Evolutionary conservation across 1,140 invertebrate genomes (phyloP).

Genomic region (Tetraneura akinire): DNA sequence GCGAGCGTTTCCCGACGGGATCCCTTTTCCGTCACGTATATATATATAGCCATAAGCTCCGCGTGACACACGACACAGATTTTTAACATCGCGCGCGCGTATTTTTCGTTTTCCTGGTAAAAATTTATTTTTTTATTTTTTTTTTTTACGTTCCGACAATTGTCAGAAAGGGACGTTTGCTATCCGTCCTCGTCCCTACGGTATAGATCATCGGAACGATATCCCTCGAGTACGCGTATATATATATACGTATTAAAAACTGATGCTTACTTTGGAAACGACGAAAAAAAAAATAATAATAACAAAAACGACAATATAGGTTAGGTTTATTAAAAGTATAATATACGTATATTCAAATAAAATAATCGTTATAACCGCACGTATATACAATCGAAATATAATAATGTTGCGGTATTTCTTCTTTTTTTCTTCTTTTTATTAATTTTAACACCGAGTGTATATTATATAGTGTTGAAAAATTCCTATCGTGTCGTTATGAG

Average conservation of each 20-base stretch:
- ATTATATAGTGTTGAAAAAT: no score
- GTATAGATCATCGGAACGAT: constrained; percentile 21
- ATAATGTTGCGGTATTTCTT: no score
- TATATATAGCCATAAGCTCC: no score
- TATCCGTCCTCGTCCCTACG: neutral
- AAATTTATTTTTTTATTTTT: no score
- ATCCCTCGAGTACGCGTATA: neutral
- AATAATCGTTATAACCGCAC: no score
- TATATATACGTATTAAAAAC: constrained; percentile 36
- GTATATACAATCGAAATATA: no score
- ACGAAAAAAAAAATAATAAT: neutral
- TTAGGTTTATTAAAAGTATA: no score
- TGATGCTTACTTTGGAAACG: constrained; percentile 7
- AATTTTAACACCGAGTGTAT: no score
- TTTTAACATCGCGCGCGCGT: neutral
- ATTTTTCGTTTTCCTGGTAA: neutral
- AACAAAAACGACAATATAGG: neutral
- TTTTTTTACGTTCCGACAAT: neutral
- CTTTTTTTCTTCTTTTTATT: no score
- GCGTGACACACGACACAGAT: neutral
- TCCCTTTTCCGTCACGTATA: neutral
- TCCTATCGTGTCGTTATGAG: no score
- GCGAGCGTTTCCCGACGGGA: neutral
- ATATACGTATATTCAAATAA: no score
- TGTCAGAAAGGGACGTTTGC: neutral